phyloP scores from a whole-genome alignment of 2,888 invertebrate genomes.

The Caenorhabditis virilis region DNA sequence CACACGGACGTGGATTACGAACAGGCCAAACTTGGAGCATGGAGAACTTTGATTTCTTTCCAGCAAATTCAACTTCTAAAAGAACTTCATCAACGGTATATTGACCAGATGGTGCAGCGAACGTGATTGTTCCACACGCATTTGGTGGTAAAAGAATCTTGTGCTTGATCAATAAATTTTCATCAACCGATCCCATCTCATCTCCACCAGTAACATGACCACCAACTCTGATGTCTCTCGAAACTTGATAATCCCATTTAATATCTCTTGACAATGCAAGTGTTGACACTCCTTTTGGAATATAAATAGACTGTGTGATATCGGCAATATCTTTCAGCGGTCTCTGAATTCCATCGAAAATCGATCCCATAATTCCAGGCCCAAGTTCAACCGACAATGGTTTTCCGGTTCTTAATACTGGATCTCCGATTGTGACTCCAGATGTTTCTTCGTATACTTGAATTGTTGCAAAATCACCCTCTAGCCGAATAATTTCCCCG shows the following conservation, averaged over 20 bases:
- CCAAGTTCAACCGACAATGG: slow-evolving; percentile 97
- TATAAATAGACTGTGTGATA: slow-evolving; percentile 92
- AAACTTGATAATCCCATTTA: slow-evolving; percentile 89
- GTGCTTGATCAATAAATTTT: slow-evolving; percentile 96
- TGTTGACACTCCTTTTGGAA: slow-evolving; percentile 83
- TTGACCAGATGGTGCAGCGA: slow-evolving; percentile 88
- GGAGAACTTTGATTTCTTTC: slow-evolving; percentile 84
- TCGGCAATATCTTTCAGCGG: slow-evolving; percentile 92
- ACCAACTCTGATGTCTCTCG: slow-evolving; percentile 75
- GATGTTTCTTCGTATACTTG: slow-evolving; percentile 82
- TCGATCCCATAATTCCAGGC: slow-evolving; percentile 98
- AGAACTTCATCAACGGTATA: slow-evolving; percentile 93
- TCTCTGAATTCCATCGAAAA: slow-evolving; percentile 99
- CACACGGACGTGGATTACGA: slow-evolving; percentile 90
- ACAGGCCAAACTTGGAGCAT: slow-evolving; percentile 97
- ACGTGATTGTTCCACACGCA: slow-evolving; percentile 92
- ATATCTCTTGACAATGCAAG: slow-evolving; percentile 82
- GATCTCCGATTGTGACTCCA: slow-evolving; percentile 98
- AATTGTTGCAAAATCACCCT: slow-evolving; percentile 99
- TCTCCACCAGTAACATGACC: slow-evolving; percentile 87
- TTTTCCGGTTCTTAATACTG: slow-evolving; percentile 97
- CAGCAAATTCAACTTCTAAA: slow-evolving; percentile 97
- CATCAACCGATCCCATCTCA: slow-evolving; percentile 90
- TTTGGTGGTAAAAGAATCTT: slow-evolving; percentile 91
- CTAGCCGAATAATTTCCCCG: slow-evolving; percentile 98